These are phyloP conservation scores for Hermaeophaga mercurialis DNA, from an alignment of 2,888 invertebrate species.

Conservation along the genomic window DNA sequence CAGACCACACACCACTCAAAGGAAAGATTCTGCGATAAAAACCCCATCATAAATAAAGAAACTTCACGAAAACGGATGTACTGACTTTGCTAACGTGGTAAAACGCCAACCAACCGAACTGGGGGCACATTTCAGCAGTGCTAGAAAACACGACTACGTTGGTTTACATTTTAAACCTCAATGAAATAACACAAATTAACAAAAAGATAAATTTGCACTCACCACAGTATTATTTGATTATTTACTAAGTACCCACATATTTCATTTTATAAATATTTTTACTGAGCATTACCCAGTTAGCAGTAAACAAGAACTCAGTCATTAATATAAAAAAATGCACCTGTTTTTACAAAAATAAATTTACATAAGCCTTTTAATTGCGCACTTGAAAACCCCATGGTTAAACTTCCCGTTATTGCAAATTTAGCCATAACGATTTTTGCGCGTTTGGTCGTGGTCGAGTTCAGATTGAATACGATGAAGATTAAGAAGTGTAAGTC, in stretches of 20 bases:
- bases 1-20: constrained; percentile 34
- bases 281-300: too few relatives aligned
- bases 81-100: constrained; percentile 20
- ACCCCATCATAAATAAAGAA: constrained; percentile 33
- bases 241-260: too few relatives aligned
- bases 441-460: constrained; percentile 11
- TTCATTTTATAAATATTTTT: too few relatives aligned
- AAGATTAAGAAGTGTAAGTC: constrained; percentile 13
- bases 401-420: constrained; percentile 2
- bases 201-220: too few relatives aligned
- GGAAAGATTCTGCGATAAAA: constrained; percentile 29
- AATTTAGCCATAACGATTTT: constrained; percentile 15
- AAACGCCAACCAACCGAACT: not conserved
- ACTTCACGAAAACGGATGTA: constrained; percentile 36
- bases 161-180: too few relatives aligned
- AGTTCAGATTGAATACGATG: constrained; percentile 14
- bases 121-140: constrained; percentile 13
- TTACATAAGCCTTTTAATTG: too few relatives aligned
- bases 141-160: not conserved
- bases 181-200: too few relatives aligned
- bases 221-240: too few relatives aligned
- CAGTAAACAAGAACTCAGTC: too few relatives aligned
- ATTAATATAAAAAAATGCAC: too few relatives aligned
- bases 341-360: not conserved
- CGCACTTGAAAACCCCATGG: too few relatives aligned